Evolutionary conservation across 2,797 vertebrate genomes (phyloP).

Genomic region (Melanotaenia pygmaea): DNA sequence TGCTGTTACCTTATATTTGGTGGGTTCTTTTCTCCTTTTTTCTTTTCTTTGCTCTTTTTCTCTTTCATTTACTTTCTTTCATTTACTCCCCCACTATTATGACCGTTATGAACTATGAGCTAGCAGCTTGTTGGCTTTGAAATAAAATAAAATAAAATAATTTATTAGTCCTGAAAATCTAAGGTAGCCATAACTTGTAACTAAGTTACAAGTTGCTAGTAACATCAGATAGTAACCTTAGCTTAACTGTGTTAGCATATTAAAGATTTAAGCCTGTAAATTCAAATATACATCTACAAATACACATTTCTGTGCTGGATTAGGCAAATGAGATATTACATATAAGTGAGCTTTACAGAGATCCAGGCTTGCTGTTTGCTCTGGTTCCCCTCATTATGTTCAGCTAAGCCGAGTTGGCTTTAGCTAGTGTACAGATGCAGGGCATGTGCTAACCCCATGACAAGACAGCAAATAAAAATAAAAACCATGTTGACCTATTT

Average conservation of each 20-base stretch:
- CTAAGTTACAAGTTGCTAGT: too few species aligned
- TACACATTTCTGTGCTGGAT: not conserved
- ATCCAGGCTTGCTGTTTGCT: not conserved
- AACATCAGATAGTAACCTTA: not conserved
- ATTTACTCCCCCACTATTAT: too few species aligned
- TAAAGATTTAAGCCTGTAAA: not conserved
- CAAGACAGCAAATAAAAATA: not conserved
- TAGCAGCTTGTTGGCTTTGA: too few species aligned
- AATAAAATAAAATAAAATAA: too few species aligned
- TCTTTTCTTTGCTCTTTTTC: too few species aligned
- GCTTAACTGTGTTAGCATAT: not conserved
- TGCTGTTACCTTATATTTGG: too few species aligned
- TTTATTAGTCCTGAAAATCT: too few species aligned
- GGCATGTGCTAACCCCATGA: not conserved
- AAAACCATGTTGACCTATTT: conserved; percentile 7
- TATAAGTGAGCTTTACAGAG: conserved; percentile 8
- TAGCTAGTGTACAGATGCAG: not conserved
- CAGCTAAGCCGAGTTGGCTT: conserved; percentile 32
- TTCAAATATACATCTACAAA: not conserved
- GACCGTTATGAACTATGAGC: too few species aligned
- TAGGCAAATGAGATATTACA: conserved; percentile 21
- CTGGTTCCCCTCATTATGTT: conserved; percentile 14
- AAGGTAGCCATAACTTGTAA: too few species aligned
- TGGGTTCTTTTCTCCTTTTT: too few species aligned
- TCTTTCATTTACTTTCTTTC: too few species aligned